Evolutionary conservation across 2,888 invertebrate genomes (phyloP), one percentile per base, ranked within the genome.

Genomic region (Drosophila villosipedis): DNA sequence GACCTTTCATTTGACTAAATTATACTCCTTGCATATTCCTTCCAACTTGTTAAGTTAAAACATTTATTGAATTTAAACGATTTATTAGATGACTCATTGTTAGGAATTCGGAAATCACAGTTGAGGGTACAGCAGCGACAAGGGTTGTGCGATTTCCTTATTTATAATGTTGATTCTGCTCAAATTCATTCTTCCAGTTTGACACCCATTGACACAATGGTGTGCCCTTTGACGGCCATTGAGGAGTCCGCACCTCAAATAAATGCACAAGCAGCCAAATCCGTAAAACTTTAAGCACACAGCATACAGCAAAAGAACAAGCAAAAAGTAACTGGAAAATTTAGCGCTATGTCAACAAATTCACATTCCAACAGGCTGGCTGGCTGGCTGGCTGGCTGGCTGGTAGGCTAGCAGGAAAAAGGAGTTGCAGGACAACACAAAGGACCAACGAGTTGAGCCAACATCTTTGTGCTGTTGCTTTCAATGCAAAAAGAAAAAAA

Each of bases 281-380:
- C 63, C 69, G 61, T 68, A 68, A 76, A 75, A 76, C 83, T 83
- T 84, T 80, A 78, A 80, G 75, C 74, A 49, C 41, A 57, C 25
- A 33, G 33, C 43, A 47, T 22, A 35, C 14, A 35, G 55, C 35
- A 43, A 58, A 67, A 72, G 76, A 59, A 54, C 84, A 80, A 83
- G 77, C 73, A 73, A 67, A 72, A 85, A 79, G 84, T 81, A 81
- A 81, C 85, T 84, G 79, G 72, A 88, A 84, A 84, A 81, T 88
- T 75, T 88, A 77, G 85, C 80, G 80, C 88, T 76, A 83, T 88
- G 84, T 85, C 84, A 85, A 88, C 86, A 85, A 73, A 85, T 77
- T 77, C 75, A 68, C 68, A 65, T 79, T 76, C 75, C 71, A 68
- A 57, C 55, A 37, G 67, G 47, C 70, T 55, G 76, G 19, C 68